Base-by-base conservation (phyloP, 2,113 vertebrate species). In the Pyxicephalus adspersus region DNA sequence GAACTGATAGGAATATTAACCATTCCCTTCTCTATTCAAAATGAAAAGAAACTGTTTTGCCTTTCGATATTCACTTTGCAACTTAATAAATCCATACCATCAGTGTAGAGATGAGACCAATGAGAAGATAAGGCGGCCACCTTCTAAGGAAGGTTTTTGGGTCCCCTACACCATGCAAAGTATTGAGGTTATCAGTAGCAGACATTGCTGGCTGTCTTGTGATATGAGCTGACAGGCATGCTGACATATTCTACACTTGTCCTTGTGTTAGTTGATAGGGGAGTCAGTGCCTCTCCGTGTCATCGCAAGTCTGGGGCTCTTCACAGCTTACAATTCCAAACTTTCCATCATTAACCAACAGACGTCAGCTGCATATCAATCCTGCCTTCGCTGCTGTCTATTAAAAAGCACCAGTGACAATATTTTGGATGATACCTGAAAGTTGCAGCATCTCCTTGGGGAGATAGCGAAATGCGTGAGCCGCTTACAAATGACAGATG, bases 371-470 rank as follows among this genome's bases (percentile, higher is more conserved):
- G 22, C 51, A 67, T 67, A 77, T 55, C 76, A 67, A 65, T 77
- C 63, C 25, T 13, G 5, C 25, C 38, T 55, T 38, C 63, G 19
- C 31, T 26, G 50, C 64, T n/a, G n/a, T 77, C 64, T 77, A 66
- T 66, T 57, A 77, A 34, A 54, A 23, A 54, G 63, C 64, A 57
- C 63, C 76, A 67, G 38, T 45, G 64, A 77, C 64, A 22, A 57
- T 77, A 34, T 68, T 57, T 79, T 55, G 64, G 64, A 79, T 38
- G 20, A n/a, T 45, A 60, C 64, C 54, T 58, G 77, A 45, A 68
- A 79, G 64, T 60, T 67, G 23, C 64, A 68, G 52, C 31, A 25
- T 68, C 18, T 78, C 76, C 64, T 8, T 11, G 20, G 64, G 76
- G 63, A 45, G 31, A 67, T 66, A 64, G 1, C 34, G 11, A 29